Percentiles rank a stretch among this genome's conserved stretches.
Evolutionary conservation across 2,113 vertebrate genomes (phyloP).

Genomic region (Microtus ochrogaster): DNA sequence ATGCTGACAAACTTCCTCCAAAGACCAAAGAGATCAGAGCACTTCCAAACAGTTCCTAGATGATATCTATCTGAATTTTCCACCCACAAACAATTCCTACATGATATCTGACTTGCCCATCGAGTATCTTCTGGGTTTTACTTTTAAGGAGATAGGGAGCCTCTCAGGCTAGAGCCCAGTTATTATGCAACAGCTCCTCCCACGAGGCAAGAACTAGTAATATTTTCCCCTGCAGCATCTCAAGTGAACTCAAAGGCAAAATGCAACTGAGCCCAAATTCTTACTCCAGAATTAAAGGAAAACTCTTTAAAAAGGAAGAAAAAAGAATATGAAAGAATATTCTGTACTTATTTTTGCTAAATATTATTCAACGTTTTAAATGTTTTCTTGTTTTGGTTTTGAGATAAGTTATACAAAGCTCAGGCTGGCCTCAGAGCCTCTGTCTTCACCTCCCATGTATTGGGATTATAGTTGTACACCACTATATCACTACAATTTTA

Average conservation of each 20-base stretch:
- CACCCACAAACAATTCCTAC: neutral
- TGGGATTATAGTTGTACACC: neutral
- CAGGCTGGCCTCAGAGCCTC: too few relatives aligned
- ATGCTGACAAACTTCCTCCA: neutral
- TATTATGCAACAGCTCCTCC: neutral
- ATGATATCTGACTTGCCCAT: neutral
- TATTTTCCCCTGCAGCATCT: neutral
- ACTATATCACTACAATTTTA: neutral
- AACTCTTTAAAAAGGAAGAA: neutral
- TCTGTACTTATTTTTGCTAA: neutral
- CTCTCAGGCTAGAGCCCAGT: neutral
- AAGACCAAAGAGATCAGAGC: neutral
- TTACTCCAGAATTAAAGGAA: neutral
- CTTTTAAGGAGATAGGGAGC: neutral
- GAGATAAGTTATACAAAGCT: too few relatives aligned
- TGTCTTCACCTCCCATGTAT: neutral
- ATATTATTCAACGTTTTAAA: neutral
- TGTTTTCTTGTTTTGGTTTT: neutral
- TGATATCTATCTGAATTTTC: too few relatives aligned
- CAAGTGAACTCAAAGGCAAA: neutral
- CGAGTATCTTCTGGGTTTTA: neutral
- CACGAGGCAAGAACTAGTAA: slow-evolving; percentile 6
- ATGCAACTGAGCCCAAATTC: neutral
- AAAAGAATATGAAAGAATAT: neutral
- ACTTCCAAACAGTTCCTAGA: too few relatives aligned